phyloP scores from a whole-genome alignment of 2,888 invertebrate genomes.

The Clanis bilineata region DNA sequence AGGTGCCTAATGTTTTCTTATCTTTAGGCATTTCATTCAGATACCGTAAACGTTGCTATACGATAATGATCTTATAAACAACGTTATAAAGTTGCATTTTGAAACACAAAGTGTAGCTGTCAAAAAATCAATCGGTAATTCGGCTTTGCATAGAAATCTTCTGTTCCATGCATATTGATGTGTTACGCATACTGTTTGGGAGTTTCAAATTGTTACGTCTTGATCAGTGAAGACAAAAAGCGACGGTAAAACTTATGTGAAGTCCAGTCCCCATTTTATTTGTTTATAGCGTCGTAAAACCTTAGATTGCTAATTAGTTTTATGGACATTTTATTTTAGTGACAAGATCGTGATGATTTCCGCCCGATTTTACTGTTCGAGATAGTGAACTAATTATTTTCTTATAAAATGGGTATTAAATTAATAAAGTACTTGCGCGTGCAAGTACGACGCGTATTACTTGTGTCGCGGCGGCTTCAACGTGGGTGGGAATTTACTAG shows the following conservation, averaged over 20 bases:
- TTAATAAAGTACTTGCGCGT: background rate
- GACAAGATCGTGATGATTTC: slow-evolving; percentile 43
- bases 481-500: slow-evolving; percentile 9
- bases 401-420: slow-evolving; percentile 7
- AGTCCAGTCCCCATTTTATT: slow-evolving; percentile 60
- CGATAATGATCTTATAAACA: background rate
- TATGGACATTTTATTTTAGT: slow-evolving; percentile 62
- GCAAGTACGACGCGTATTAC: background rate
- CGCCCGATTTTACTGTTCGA: slow-evolving; percentile 20
- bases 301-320: slow-evolving; percentile 76
- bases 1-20: slow-evolving; percentile 38
- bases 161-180: slow-evolving; percentile 54
- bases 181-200: slow-evolving; percentile 45
- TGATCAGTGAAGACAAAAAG: slow-evolving; percentile 66
- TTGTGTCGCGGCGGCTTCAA: background rate
- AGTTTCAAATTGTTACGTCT: slow-evolving; percentile 66
- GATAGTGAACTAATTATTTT: slow-evolving; percentile 16
- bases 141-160: slow-evolving; percentile 19
- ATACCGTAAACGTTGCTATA: slow-evolving; percentile 1
- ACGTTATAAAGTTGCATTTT: slow-evolving; percentile 26
- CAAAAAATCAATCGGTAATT: slow-evolving; percentile 20
- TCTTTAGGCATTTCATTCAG: slow-evolving; percentile 24
- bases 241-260: slow-evolving; percentile 50
- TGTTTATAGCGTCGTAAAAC: slow-evolving; percentile 70
- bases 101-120: slow-evolving; percentile 9